These are phyloP conservation scores for Venustaconcha ellipsiformis DNA, from an alignment of 1,140 invertebrate genomes.

Conservation along the genomic window DNA sequence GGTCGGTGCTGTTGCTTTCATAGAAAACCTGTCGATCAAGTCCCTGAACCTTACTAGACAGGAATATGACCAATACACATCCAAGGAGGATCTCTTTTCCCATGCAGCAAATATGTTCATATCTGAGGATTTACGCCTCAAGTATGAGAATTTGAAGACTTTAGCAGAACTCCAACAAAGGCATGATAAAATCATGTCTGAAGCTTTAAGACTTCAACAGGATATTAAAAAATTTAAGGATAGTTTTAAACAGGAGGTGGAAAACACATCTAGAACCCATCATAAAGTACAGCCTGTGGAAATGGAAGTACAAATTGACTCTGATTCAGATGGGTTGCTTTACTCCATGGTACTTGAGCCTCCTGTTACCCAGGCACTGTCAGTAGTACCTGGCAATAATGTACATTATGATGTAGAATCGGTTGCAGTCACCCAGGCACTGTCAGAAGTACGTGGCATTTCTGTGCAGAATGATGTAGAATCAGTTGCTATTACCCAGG, in stretches of 20 bases:
- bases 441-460: no score
- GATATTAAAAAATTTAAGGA: slow-evolving; percentile 78
- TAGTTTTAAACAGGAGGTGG: slow-evolving; percentile 60
- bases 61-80: slow-evolving; percentile 95
- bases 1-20: slow-evolving; percentile 98
- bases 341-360: slow-evolving; percentile 46
- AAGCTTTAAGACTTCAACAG: slow-evolving; percentile 74
- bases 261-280: slow-evolving; percentile 54
- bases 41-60: slow-evolving; percentile 92
- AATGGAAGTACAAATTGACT: slow-evolving; percentile 65
- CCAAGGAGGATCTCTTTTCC: slow-evolving; percentile 84
- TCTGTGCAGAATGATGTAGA: no score
- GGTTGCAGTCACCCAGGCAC: no score
- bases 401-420: no score
- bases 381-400: no score
- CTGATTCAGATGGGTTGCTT: slow-evolving; percentile 49
- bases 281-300: slow-evolving; percentile 62
- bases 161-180: slow-evolving; percentile 76
- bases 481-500: no score
- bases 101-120: slow-evolving; percentile 72
- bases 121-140: slow-evolving; percentile 74
- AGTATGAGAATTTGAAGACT: slow-evolving; percentile 73
- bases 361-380: no score
- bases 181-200: slow-evolving; percentile 74
- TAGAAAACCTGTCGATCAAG: slow-evolving; percentile 94